phyloP scores from a whole-genome alignment of 1,140 invertebrate species.

The Neotoxoptera formosana region DNA sequence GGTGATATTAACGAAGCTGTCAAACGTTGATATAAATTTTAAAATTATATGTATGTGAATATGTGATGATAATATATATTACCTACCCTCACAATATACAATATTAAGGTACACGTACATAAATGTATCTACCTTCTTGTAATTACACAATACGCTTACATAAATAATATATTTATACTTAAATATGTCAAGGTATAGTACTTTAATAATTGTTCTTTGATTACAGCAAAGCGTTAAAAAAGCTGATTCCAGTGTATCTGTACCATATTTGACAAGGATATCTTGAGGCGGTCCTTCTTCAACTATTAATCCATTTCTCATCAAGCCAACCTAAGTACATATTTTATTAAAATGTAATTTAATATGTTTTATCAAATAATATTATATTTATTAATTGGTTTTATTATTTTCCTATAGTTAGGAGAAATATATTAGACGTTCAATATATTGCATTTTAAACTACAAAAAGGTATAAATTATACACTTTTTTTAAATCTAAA shows the following conservation, averaged over 20 bases:
- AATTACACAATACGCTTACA: not conserved
- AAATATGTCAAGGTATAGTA: constrained; percentile 15
- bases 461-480: not conserved
- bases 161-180: not conserved
- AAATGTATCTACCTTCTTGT: not conserved
- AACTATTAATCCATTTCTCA: constrained; percentile 69
- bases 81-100: not conserved
- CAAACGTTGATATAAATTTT: not conserved
- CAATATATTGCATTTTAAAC: not conserved
- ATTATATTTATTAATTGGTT: not conserved
- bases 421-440: not conserved
- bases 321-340: constrained; percentile 67
- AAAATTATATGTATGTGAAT: not conserved
- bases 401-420: not conserved
- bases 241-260: constrained; percentile 69
- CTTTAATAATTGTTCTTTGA: constrained; percentile 44
- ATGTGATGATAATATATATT: not conserved
- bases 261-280: constrained; percentile 60
- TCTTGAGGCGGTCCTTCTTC: constrained; percentile 68
- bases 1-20: not conserved
- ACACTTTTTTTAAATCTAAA: not conserved
- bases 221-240: constrained; percentile 67
- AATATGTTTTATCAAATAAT: not conserved
- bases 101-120: not conserved
- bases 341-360: not conserved